Percentiles rank a stretch among this genome's conserved stretches.
phyloP scores from a whole-genome alignment of 1,140 invertebrate genomes.

The Sarcophaga peregrina region DNA sequence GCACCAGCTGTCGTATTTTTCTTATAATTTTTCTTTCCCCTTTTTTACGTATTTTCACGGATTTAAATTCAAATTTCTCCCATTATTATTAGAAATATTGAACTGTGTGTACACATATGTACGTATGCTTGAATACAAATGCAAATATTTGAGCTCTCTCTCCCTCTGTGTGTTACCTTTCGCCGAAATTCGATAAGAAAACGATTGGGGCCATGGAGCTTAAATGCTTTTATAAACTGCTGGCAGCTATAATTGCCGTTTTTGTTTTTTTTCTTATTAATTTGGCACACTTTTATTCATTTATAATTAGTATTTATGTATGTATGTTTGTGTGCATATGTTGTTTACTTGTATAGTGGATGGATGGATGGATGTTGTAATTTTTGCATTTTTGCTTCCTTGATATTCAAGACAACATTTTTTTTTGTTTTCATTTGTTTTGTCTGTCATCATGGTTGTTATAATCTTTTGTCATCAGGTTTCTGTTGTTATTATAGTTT shows the following conservation, averaged over 20 bases:
- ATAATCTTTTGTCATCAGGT: constrained; percentile 37
- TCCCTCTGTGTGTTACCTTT: too few species aligned
- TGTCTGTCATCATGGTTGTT: neutral
- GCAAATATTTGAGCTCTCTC: too few species aligned
- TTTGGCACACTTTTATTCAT: neutral
- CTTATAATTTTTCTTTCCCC: too few species aligned
- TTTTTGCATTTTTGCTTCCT: neutral
- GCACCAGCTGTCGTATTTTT: too few species aligned
- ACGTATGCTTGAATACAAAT: too few species aligned
- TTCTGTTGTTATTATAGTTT: neutral
- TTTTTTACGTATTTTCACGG: too few species aligned
- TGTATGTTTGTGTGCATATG: neutral
- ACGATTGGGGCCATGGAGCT: too few species aligned
- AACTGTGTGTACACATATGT: too few species aligned
- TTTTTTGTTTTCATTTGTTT: neutral
- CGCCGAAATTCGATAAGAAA: too few species aligned
- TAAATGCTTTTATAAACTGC: too few species aligned
- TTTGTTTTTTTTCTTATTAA: neutral
- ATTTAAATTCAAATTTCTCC: too few species aligned
- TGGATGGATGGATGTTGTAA: neutral
- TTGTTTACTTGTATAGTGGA: neutral
- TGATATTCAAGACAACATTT: neutral
- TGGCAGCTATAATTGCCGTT: neutral
- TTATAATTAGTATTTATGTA: neutral
- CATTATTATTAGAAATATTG: too few species aligned